Base-by-base conservation (phyloP, 1,140 invertebrate genomes). In the Plectrocnemia conspersa region DNA sequence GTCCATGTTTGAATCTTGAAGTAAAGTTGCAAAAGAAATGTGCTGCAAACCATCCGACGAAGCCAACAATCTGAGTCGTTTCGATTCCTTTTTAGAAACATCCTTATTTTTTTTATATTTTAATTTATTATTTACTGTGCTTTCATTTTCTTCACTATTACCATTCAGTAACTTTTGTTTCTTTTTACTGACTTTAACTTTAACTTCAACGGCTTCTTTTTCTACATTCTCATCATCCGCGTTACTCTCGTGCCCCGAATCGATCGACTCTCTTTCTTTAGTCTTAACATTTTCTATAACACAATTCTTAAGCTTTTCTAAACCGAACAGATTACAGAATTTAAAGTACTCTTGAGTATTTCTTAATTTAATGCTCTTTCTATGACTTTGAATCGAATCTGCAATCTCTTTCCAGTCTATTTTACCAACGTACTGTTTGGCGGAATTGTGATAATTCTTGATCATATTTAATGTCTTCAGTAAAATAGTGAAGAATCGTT, bases 41-140 rank as follows among this genome's bases (percentile, higher is more conserved):
- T 42, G 27, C 46, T 69, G 52, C 1, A 71, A 60, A 32, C 65
- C 66, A 60, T 72, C 58, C 3, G 68, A 67, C 47, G 68, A 67
- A n/a, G 58, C 53, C 46, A 67, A 63, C 7, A 58, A 52, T 46
- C 68, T 64, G 19, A 72, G 60, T 41, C 67, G 63, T 27, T 64
- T 65, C 22, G 68, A 61, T 61, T 72, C 65, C 49, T 71, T 73
- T 54, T 72, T 74, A 11, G 59, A 45, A 21, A 61, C 48, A 16
- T 56, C 48, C n/a, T 41, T 27, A n/a, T 11, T 27, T 23, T 50
- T 50, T 25, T 23, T 40, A 11, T 61, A 18, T 54, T 61, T 50
- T 18, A 25, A 52, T 45, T 55, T 47, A 6, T 29, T n/a, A 7
- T 3, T 25, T 13, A 36, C 18, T 36, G 29, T 22, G 11, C 22